Conservation (phyloP, 2,797 vertebrate species). For the Masticophis lateralis region DNA sequence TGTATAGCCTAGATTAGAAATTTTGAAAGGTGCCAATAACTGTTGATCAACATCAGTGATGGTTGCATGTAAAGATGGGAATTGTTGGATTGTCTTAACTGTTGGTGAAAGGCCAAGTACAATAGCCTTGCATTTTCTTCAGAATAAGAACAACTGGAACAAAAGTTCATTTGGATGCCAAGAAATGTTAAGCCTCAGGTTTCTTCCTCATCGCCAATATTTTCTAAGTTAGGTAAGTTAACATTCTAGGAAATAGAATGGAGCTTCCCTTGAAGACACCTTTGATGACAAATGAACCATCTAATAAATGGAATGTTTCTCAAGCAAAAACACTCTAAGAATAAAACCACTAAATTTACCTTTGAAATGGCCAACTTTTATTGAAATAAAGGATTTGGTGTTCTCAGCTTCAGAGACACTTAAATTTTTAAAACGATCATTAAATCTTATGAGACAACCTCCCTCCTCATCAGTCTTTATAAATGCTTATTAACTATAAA, state of each 20-base stretch:
- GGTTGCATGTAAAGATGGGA: neutral
- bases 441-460: neutral
- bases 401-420: neutral
- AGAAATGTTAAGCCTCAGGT: neutral
- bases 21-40: neutral
- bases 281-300: neutral
- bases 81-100: neutral
- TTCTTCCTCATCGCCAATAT: neutral
- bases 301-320: neutral
- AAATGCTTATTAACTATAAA: neutral
- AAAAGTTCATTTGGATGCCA: neutral
- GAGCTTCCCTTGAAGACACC: too few species aligned
- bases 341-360: neutral
- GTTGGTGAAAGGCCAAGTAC: neutral
- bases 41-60: neutral
- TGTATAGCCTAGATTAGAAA: neutral
- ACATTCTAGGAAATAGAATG: neutral
- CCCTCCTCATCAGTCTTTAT: neutral
- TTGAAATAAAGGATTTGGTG: neutral
- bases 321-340: neutral
- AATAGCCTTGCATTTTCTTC: neutral
- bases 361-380: neutral
- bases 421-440: neutral
- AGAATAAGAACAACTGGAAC: neutral
- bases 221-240: neutral